Conservation (phyloP, 2,888 invertebrate species). For the Machimus rusticus region DNA sequence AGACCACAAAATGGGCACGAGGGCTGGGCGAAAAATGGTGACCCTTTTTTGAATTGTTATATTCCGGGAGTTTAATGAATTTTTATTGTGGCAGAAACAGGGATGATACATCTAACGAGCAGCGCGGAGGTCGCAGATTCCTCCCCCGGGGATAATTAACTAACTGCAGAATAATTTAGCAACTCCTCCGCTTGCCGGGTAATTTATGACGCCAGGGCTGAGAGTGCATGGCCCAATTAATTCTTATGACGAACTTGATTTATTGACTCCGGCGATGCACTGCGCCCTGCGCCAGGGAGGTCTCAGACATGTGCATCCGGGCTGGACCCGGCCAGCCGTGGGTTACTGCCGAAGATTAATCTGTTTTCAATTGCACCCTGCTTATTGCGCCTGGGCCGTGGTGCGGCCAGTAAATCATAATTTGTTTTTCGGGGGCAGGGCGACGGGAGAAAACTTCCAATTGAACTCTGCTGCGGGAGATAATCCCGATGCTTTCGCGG, state of each 20-base stretch:
- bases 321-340: neutral
- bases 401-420: slow-evolving; percentile 3
- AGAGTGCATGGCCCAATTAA: slow-evolving; percentile 14
- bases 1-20: neutral
- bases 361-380: slow-evolving; percentile 15
- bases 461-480: neutral
- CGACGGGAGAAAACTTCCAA: neutral
- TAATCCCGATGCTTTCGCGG: neutral
- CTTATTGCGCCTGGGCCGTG: neutral
- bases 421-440: neutral
- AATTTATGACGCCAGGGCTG: neutral
- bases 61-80: neutral
- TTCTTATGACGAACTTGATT: slow-evolving; percentile 27
- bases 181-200: neutral
- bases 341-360: slow-evolving; percentile 20
- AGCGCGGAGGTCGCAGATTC: neutral
- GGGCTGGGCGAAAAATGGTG: neutral
- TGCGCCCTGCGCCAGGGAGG: neutral
- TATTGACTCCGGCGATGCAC: neutral
- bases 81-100: neutral
- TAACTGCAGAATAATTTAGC: slow-evolving; percentile 25
- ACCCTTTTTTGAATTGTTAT: neutral
- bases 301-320: slow-evolving; percentile 15
- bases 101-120: neutral
- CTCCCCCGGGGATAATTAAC: slow-evolving; percentile 1